A percentile compares a stretch with the other conserved stretches of the same genome.
These are phyloP conservation scores for Drosophila ananassae DNA, from an alignment of 1,140 invertebrate species.

Conservation along the genomic window DNA sequence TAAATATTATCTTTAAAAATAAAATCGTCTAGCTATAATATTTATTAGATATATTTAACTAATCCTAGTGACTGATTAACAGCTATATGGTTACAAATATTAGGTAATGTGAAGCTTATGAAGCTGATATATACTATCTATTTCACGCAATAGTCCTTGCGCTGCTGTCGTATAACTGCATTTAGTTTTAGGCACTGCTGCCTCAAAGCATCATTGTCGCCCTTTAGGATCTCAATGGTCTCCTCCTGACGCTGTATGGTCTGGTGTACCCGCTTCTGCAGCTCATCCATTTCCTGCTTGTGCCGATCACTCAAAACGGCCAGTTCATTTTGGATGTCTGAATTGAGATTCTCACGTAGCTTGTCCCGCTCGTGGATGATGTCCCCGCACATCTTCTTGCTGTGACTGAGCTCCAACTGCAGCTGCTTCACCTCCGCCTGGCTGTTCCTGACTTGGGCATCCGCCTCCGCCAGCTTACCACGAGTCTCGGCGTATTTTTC, in stretches of 20 bases:
- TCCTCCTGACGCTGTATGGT: conserved; percentile 91
- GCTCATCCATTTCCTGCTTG: conserved; percentile 84
- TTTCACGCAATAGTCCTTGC: conserved; percentile 88
- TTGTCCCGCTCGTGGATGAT: conserved; percentile 85
- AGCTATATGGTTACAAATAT: neutral
- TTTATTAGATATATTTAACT: neutral
- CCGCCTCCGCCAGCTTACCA: conserved; percentile 85
- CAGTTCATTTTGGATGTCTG: conserved; percentile 85
- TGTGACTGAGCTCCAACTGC: conserved; percentile 85
- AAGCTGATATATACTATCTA: neutral
- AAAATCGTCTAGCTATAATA: neutral
- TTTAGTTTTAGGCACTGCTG: conserved; percentile 90
- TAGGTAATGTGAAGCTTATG: neutral
- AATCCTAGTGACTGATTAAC: neutral
- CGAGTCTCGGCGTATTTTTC: conserved; percentile 86
- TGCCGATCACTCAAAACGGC: conserved; percentile 77
- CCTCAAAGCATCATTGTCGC: conserved; percentile 88
- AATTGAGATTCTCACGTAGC: conserved; percentile 84
- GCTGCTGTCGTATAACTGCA: conserved; percentile 89
- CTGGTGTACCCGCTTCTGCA: conserved; percentile 87
- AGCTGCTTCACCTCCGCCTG: conserved; percentile 84
- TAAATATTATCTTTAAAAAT: neutral
- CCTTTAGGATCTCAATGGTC: conserved; percentile 88
- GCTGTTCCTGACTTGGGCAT: conserved; percentile 85
- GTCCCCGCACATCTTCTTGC: conserved; percentile 85